Evolutionary conservation across 2,113 vertebrate genomes (phyloP).

Genomic region (Martes martes): DNA sequence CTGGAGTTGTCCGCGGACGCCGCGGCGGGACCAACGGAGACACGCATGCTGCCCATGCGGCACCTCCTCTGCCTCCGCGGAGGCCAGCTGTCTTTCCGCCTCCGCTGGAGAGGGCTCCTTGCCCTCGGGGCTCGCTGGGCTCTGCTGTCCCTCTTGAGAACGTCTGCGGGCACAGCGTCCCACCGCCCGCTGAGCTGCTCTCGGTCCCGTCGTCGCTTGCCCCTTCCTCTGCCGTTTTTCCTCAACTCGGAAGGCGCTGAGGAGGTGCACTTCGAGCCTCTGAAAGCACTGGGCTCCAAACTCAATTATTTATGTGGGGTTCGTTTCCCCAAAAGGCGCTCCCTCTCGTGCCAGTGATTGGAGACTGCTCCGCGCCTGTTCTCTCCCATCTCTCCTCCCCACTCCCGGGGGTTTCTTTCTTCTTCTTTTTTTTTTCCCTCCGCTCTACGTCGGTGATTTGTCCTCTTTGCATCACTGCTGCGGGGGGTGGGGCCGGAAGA

Average conservation of each 20-base stretch:
- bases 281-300: rapidly evolving
- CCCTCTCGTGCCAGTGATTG: slow-evolving; percentile 32
- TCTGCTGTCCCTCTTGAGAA: rapidly evolving
- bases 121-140: rapidly evolving
- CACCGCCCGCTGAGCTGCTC: rapidly evolving
- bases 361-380: slow-evolving; percentile 27
- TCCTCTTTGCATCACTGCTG: background rate
- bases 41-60: background rate
- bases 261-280: background rate
- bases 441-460: background rate
- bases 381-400: background rate
- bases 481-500: slow-evolving; percentile 38
- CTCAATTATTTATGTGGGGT: background rate
- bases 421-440: background rate
- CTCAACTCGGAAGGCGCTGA: rapidly evolving
- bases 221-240: background rate
- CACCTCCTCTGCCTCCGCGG: rapidly evolving
- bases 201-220: rapidly evolving
- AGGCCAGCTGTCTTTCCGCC: background rate
- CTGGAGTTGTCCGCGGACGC: slow-evolving; percentile 39
- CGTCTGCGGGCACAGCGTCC: background rate
- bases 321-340: background rate
- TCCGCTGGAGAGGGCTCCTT: rapidly evolving
- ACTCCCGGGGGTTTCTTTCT: no score
- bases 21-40: background rate